Evolutionary conservation across 2,888 invertebrate genomes (phyloP).

Genomic region (Graphium colonna): DNA sequence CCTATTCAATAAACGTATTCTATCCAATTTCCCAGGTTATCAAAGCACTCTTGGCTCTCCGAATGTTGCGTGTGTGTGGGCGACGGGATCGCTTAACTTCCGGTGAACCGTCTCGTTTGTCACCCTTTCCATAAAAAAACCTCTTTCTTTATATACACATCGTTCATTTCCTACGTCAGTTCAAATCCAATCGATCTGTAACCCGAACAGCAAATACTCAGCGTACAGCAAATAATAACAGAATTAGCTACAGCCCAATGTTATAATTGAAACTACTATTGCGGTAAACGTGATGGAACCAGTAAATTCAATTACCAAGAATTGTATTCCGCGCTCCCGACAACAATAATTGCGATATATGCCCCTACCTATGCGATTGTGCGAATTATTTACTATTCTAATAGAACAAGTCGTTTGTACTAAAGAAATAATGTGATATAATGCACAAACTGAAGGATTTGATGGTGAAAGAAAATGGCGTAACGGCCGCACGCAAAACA

Average conservation of each 20-base stretch:
- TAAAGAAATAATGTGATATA: not conserved
- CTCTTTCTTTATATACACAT: no score
- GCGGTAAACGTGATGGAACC: conserved; percentile 17
- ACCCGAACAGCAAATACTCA: not conserved
- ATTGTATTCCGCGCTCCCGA: not conserved
- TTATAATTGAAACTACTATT: conserved; percentile 12
- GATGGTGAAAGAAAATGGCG: no score
- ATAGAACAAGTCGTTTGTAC: not conserved
- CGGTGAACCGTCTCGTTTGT: no score
- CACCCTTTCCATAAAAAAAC: no score
- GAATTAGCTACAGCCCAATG: conserved; percentile 16
- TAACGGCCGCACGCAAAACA: no score
- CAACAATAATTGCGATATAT: not conserved
- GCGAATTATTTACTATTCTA: not conserved
- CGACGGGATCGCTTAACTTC: no score
- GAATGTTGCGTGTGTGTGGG: no score
- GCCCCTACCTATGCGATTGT: not conserved
- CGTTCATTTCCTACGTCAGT: no score
- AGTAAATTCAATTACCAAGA: conserved; percentile 21
- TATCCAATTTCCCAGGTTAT: no score
- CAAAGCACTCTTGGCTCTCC: no score
- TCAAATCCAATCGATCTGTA: not conserved
- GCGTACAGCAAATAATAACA: not conserved
- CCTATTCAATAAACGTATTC: no score
- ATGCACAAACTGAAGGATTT: no score